These are phyloP conservation scores for Euschistus heros DNA, from an alignment of 1,140 invertebrate species.

Conservation along the genomic window DNA sequence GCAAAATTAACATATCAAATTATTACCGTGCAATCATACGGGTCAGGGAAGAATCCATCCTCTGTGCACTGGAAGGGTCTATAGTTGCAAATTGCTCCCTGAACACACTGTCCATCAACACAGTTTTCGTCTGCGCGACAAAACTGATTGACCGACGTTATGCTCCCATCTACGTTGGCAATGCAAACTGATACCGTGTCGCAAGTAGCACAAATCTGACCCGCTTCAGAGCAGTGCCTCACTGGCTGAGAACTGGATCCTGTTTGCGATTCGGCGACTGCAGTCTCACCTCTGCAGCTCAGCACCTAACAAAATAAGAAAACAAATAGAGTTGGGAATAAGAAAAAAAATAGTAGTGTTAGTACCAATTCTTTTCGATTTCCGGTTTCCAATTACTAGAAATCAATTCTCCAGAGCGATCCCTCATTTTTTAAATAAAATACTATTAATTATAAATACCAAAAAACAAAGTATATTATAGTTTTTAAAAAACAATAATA, in stretches of 20 bases:
- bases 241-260: background rate
- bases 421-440: too few relatives aligned
- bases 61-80: constrained; percentile 2
- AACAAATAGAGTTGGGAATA: too few relatives aligned
- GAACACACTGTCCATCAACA: background rate
- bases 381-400: too few relatives aligned
- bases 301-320: too few relatives aligned
- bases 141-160: background rate
- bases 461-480: too few relatives aligned
- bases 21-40: constrained; percentile 13
- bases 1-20: background rate
- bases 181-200: background rate
- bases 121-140: constrained; percentile 4
- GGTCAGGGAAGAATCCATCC: constrained; percentile 11
- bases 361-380: too few relatives aligned
- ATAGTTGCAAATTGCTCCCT: constrained; percentile 4
- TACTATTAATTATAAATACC: too few relatives aligned
- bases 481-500: too few relatives aligned
- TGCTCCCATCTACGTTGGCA: background rate
- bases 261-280: too few relatives aligned
- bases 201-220: background rate
- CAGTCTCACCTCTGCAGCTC: too few relatives aligned
- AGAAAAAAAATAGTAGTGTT: too few relatives aligned
- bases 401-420: too few relatives aligned
- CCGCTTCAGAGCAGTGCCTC: background rate